Evolutionary conservation across 2,797 vertebrate species (phyloP).

Genomic region (Leptatherina wallacei): DNA sequence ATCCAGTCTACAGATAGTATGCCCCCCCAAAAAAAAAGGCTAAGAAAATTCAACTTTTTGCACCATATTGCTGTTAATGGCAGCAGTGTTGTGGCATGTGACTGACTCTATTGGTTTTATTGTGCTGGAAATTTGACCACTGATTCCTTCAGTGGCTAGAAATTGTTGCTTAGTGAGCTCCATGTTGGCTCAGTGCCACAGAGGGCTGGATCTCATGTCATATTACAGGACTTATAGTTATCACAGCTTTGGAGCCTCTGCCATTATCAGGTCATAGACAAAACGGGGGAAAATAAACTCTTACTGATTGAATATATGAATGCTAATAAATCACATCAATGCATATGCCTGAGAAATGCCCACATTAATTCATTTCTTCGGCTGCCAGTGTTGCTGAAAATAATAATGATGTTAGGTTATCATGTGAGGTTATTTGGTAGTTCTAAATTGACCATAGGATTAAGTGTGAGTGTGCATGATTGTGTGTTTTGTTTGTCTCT

Average conservation of each 20-base stretch:
- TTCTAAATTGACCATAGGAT: background rate
- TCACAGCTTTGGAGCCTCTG: background rate
- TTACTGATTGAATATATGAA: background rate
- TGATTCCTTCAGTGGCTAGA: constrained; percentile 13
- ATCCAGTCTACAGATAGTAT: constrained; percentile 1
- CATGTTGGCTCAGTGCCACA: constrained; percentile 7
- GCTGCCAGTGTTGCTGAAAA: too few species aligned
- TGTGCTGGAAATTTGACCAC: constrained; percentile 16
- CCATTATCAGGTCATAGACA: constrained; percentile 8
- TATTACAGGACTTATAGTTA: constrained; percentile 14
- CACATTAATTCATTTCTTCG: background rate
- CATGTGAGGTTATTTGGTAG: background rate
- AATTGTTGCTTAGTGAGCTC: constrained; percentile 39
- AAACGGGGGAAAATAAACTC: background rate
- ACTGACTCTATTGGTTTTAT: constrained; percentile 24
- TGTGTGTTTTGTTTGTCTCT: background rate
- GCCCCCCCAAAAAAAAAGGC: constrained; percentile 2
- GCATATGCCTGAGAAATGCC: background rate
- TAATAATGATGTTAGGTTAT: too few species aligned
- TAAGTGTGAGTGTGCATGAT: background rate
- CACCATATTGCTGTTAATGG: constrained; percentile 18
- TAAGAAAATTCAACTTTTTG: background rate
- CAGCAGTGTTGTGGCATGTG: constrained; percentile 10
- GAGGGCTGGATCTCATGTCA: constrained; percentile 14
- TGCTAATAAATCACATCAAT: background rate